Percentiles rank a stretch among this genome's conserved stretches.
Evolutionary conservation across 2,113 vertebrate genomes (phyloP).

Genomic region (Alethe diademata): DNA sequence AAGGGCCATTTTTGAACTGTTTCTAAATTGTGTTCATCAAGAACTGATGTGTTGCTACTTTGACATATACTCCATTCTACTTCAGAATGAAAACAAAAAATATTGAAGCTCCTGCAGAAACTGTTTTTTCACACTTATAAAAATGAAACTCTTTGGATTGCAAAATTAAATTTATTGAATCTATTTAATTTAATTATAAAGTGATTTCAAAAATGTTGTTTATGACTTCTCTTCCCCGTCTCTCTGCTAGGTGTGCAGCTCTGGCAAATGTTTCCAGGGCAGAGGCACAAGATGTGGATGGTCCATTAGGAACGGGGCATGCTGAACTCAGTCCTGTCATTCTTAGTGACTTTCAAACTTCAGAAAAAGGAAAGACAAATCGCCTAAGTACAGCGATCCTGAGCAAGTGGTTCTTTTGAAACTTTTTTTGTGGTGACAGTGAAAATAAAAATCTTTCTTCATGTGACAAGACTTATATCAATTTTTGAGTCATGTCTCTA

Average conservation of each 20-base stretch:
- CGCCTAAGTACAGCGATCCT: background rate
- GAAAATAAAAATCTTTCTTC: background rate
- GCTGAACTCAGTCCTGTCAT: background rate
- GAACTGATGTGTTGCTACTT: background rate
- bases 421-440: background rate
- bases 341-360: background rate
- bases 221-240: background rate
- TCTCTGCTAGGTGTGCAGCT: background rate
- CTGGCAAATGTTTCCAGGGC: background rate
- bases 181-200: background rate
- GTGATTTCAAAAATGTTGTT: background rate
- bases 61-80: background rate
- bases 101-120: background rate
- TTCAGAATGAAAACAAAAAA: background rate
- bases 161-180: background rate
- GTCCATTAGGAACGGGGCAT: background rate
- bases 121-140: background rate
- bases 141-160: accelerated
- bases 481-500: background rate
- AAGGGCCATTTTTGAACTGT: background rate
- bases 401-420: background rate
- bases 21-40: background rate
- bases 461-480: background rate
- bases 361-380: background rate
- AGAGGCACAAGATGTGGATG: background rate